Base-by-base conservation (phyloP, 2,113 vertebrate species). In the Monopterus albus region DNA sequence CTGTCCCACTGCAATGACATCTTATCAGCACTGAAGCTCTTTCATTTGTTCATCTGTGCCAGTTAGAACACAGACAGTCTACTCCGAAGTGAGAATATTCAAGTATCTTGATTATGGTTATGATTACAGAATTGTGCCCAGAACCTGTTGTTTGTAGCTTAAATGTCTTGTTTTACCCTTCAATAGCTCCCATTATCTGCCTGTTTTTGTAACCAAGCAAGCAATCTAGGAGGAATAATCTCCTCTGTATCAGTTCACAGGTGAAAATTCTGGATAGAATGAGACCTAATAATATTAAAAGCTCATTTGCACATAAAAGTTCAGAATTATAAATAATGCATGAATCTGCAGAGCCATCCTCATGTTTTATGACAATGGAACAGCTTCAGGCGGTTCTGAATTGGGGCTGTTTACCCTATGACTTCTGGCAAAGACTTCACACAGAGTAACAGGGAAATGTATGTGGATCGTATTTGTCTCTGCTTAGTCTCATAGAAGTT, bases 331-430 rank as follows among this genome's bases (percentile, higher is more conserved):
- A 50, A 82, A 84, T 82, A 60, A 49, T 82, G 13, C 50, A 86
- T 75, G 81, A 73, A 14, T 47, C 55, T 81, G 79, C 79, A 76
- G 73, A 73, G 79, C 23, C 72, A 78, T 52, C 28, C 58, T 85
- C 65, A 61, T 23, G n/a, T 65, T 79, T 77, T 68, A 86, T 53
- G 52, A 52, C 31, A 72, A 67, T 39, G 21, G 53, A 71, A 23
- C 8, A 6, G 65, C 75, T 70, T 25, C 15, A 35, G 77, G 75
- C 75, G 25, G 43, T 56, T 28, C 31, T 39, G 67, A 60, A 42
- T 65, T 49, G 51, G 46, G 59, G 60, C 62, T 65, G 75, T 78
- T 72, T 52, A 38, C 75, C 72, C 78, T 79, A 64, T 57, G 76
- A 55, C 82, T 70, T 58, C 58, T 46, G 57, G 60, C 60, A 23